Conservation (phyloP, 2,797 vertebrate species). For the Hippoglossus hippoglossus region DNA sequence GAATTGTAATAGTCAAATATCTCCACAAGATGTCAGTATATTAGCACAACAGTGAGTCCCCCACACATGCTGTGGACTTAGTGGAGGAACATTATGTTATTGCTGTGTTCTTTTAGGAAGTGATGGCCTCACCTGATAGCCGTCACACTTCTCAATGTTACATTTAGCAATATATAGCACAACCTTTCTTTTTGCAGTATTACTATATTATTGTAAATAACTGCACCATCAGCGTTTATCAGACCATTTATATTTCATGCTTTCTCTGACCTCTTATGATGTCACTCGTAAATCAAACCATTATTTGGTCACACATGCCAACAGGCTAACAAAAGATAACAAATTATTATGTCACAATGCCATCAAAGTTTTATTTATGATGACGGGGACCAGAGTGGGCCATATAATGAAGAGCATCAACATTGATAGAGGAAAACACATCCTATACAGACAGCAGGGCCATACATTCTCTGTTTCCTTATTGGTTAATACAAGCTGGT, state of each 20-base stretch:
- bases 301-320: constrained; percentile 9
- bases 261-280: constrained; percentile 17
- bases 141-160: constrained; percentile 42
- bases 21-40: constrained; percentile 79
- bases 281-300: constrained; percentile 16
- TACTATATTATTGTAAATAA: not conserved
- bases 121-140: constrained; percentile 25
- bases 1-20: constrained; percentile 27
- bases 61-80: not conserved
- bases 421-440: not conserved
- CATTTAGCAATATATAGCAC: constrained; percentile 29
- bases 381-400: not conserved
- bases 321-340: constrained; percentile 11
- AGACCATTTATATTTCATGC: constrained; percentile 1
- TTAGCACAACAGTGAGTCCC: constrained; percentile 28
- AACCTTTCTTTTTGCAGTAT: constrained; percentile 1
- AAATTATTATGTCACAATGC: not conserved
- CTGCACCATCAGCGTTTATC: constrained; percentile 6
- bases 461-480: constrained; percentile 1
- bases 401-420: not conserved
- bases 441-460: not conserved
- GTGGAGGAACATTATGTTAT: constrained; percentile 27
- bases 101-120: constrained; percentile 43
- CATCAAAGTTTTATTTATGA: not conserved
- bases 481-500: constrained; percentile 16